Base-by-base conservation (phyloP, 2,113 vertebrate genomes). In the Copsychus sechellarum region DNA sequence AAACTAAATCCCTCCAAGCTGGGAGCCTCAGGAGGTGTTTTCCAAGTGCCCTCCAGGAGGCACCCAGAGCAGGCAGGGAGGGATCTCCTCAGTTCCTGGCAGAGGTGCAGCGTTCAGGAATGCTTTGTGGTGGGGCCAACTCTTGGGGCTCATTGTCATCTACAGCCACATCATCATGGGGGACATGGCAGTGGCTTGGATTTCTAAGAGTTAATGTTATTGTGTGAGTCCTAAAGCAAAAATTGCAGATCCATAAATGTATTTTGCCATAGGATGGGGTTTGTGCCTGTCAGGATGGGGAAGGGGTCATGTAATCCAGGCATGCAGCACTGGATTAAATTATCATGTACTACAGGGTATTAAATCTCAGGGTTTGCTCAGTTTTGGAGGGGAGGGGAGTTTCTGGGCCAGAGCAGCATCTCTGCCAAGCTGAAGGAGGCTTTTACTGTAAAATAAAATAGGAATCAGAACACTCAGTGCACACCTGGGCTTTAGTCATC, bases 261-360 rank as follows among this genome's bases (percentile, higher is more conserved):
- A 0, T 12, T 88, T 60, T 42, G 50, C 36, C 18, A 0, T 3
- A 3, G 10, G 2, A 3, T 21, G 9, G 13, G 1, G 1, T 65
- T 91, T 70, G 38, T 57, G 66, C 57, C 14, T 33, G n/a, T 81
- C 2, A 2, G 29, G 19, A 2, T 22, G 51, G 47, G 69, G 77
- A 91, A 45, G 7, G 45, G 65, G 28, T 45, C 7, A 0, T 25
- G 54, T 61, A 57, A 67, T 61, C 58, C 72, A 43, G 47, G 20
- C 18, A 4, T 31, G 5, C 9, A 43, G 42, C 2, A 0, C 51
- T 33, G 51, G 80, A 33, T 94, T 83, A 58, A 42, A 58, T 64
- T 38, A 17, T 8, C 21, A 17, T 6, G 34, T 74, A 61, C 50
- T 61, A 4, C 62, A 34, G 40, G 31, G 26, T 60, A 5, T 60